Evolutionary conservation across 2,113 vertebrate genomes (phyloP).

Genomic region (Carlito syrichta): DNA sequence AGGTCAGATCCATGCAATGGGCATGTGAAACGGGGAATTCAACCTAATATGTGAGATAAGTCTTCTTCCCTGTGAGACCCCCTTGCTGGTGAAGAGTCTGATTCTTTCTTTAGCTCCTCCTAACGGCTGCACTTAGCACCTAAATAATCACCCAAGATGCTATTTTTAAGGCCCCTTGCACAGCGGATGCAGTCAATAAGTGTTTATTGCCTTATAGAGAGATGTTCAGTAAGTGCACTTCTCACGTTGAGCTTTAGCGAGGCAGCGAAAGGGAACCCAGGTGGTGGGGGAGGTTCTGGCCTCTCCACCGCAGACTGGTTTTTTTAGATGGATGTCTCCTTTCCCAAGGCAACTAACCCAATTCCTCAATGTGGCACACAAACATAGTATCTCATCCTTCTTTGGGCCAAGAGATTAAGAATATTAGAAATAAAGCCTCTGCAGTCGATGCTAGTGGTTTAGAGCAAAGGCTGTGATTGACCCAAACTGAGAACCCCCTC

Average conservation of each 20-base stretch:
- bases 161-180: background rate
- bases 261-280: rapidly evolving
- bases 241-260: background rate
- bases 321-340: no score
- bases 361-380: background rate
- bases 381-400: rapidly evolving
- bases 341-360: background rate
- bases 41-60: rapidly evolving
- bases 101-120: no score
- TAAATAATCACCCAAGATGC: rapidly evolving
- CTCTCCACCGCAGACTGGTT: background rate
- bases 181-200: rapidly evolving
- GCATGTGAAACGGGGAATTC: rapidly evolving
- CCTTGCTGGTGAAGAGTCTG: background rate
- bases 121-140: rapidly evolving
- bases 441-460: rapidly evolving
- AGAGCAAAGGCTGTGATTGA: background rate
- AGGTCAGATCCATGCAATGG: background rate
- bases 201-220: rapidly evolving
- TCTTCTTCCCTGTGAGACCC: no score
- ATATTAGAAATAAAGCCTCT: background rate
- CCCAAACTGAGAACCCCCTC: rapidly evolving
- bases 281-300: background rate
- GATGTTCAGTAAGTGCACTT: background rate
- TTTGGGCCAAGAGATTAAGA: background rate